A percentile compares a stretch with the other conserved stretches of the same genome.
Conservation (phyloP, 2,113 vertebrate species). For the Rhinolophus ferrumequinum region DNA sequence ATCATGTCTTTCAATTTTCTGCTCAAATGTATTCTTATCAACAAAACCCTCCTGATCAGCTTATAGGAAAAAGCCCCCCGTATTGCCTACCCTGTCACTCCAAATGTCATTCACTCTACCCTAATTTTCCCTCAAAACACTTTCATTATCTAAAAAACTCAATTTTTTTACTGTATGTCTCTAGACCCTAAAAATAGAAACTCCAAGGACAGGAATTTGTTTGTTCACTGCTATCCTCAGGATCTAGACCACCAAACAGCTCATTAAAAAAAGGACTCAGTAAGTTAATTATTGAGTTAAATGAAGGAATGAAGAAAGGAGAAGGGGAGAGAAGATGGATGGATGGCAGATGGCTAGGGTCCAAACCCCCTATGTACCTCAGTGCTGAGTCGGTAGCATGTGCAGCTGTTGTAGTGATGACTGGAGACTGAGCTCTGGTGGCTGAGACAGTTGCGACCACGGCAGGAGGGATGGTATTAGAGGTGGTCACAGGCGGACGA, state of each 20-base stretch:
- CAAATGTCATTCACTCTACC: neutral
- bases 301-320: neutral
- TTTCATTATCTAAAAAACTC: neutral
- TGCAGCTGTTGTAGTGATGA: conserved; percentile 93
- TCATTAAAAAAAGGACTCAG: neutral
- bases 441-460: conserved; percentile 96
- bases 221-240: neutral
- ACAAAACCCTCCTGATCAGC: neutral
- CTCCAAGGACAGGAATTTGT: neutral
- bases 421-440: conserved; percentile 95
- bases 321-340: neutral
- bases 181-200: neutral
- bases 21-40: neutral
- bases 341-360: too few species aligned
- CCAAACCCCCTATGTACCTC: conserved; percentile 85
- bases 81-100: neutral
- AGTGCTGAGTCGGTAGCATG: conserved; percentile 93
- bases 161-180: neutral
- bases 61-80: neutral
- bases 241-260: neutral
- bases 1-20: neutral
- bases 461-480: conserved; percentile 94
- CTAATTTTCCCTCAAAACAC: neutral
- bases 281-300: neutral
- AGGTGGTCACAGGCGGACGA: conserved; percentile 93